Evolutionary conservation across 1,140 invertebrate genomes (phyloP), one percentile per base, ranked within the genome.

Genomic region (Polypedilum pembai): DNA sequence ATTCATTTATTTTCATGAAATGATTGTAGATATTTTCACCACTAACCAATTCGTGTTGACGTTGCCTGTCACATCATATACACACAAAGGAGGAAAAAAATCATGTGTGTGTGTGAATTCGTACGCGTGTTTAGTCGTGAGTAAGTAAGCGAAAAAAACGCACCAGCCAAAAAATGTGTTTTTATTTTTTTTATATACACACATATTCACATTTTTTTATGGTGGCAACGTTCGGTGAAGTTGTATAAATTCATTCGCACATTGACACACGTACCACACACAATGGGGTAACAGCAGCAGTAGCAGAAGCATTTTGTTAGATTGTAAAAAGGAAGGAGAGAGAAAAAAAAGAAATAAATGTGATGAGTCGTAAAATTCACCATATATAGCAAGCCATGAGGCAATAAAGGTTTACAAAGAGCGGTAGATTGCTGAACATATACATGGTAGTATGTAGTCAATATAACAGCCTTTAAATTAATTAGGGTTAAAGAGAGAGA

Each of bases 21-120:
- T 33, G 24, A 33, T 33, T 33, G n/a, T 33, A 33, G 24, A 33
- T 33, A 33, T 33, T 33, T 33, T 33, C 24, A 33, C 24, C 1
- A 33, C 24, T 33, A 33, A 33, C 24, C 24, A 33, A 97, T 94
- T 75, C 95, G 85, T 2, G 95, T 97, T 2, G 94, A 96, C 10
- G 94, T 94, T 15, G 95, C 95, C 92, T 96, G 81, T 76, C 75
- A 15, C 69, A 75, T 18, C 73, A 77, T 86, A 85, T 5, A 33
- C 5, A 1, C 24, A 33, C 2, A 33, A 33, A 33, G 5, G 24
- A 33, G 24, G 24, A 33, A 33, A 5, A 33, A 56, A 12, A 56
- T 56, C 8, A 15, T 56, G 8, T n/a, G n/a, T n/a, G n/a, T 45
- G 15, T 45, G 8, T 56, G 4, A 3, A 15, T n/a, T 15, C n/a